Evolutionary conservation across 2,797 vertebrate genomes (phyloP).

Genomic region (Brachymystax lenok): DNA sequence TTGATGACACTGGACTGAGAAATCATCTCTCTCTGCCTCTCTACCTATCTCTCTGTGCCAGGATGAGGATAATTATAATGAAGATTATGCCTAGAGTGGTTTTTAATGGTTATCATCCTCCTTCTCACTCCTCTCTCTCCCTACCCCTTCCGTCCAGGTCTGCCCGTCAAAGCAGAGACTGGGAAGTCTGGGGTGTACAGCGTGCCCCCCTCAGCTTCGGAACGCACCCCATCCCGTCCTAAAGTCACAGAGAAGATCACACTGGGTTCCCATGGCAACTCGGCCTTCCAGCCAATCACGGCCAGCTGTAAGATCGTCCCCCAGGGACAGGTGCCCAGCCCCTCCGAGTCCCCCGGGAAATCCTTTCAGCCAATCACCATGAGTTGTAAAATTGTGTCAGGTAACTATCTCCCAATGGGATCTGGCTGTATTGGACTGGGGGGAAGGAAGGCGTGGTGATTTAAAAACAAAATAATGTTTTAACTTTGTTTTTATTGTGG

Average conservation of each 20-base stretch:
- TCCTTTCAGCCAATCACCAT: slow-evolving; percentile 98
- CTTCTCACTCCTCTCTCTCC: neutral
- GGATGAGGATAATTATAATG: slow-evolving; percentile 12
- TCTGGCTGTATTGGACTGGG: neutral
- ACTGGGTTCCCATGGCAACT: slow-evolving; percentile 93
- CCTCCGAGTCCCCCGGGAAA: slow-evolving; percentile 93
- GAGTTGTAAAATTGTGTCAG: slow-evolving; percentile 99
- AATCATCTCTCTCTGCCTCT: neutral
- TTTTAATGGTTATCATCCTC: slow-evolving; percentile 3
- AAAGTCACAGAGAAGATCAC: slow-evolving; percentile 84
- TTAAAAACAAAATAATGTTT: no score
- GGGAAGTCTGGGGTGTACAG: slow-evolving; percentile 79
- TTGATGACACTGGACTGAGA: slow-evolving; percentile 11
- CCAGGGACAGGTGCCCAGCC: slow-evolving; percentile 88
- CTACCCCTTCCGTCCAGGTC: slow-evolving; percentile 65
- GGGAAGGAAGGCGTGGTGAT: neutral
- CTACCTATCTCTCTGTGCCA: neutral
- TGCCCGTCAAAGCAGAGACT: slow-evolving; percentile 77
- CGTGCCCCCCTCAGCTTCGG: slow-evolving; percentile 68
- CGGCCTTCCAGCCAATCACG: slow-evolving; percentile 97
- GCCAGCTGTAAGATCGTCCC: slow-evolving; percentile 97
- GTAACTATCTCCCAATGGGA: slow-evolving; percentile 65
- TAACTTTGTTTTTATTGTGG: no score
- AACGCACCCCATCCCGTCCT: slow-evolving; percentile 88
- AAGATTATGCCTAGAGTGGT: slow-evolving; percentile 6